Percentiles rank a stretch among this genome's conserved stretches.
phyloP scores from a whole-genome alignment of 2,888 invertebrate species.

The Ametastegia equiseti region DNA sequence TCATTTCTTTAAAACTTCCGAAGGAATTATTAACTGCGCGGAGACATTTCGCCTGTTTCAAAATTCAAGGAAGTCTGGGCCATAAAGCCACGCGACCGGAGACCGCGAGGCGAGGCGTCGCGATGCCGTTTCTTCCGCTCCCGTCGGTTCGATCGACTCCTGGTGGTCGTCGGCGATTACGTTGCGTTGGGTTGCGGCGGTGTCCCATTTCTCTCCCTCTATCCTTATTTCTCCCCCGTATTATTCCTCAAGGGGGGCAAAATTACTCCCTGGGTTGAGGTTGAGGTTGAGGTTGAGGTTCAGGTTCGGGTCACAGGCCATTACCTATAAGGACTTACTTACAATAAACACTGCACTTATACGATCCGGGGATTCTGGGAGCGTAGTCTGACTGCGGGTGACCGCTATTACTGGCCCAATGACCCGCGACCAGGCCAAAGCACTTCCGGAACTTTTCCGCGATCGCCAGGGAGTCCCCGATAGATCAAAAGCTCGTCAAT shows the following conservation, averaged over 20 bases:
- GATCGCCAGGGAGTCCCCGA: neutral
- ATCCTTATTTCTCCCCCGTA: neutral
- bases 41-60: slow-evolving; percentile 39
- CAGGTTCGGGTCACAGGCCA: slow-evolving; percentile 71
- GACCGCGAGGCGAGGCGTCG: slow-evolving; percentile 72
- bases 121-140: slow-evolving; percentile 69
- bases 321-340: slow-evolving; percentile 65
- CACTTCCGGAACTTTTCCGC: slow-evolving; percentile 36
- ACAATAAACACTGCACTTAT: slow-evolving; percentile 44
- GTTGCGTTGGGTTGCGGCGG: slow-evolving; percentile 48
- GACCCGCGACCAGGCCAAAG: slow-evolving; percentile 65
- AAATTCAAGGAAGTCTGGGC: slow-evolving; percentile 53
- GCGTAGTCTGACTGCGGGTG: slow-evolving; percentile 67
- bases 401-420: slow-evolving; percentile 75
- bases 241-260: slow-evolving; percentile 42
- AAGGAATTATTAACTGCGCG: slow-evolving; percentile 41
- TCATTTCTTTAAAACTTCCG: slow-evolving; percentile 46
- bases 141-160: slow-evolving; percentile 56
- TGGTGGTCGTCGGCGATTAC: slow-evolving; percentile 36
- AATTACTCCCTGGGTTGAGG: slow-evolving; percentile 34
- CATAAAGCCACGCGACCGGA: slow-evolving; percentile 75
- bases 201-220: slow-evolving; percentile 24
- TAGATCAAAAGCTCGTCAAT: slow-evolving; percentile 25
- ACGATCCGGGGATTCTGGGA: slow-evolving; percentile 58
- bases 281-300: too few species aligned